Base-by-base conservation (phyloP, 2,888 invertebrate genomes). In the Melolontha melolontha region DNA sequence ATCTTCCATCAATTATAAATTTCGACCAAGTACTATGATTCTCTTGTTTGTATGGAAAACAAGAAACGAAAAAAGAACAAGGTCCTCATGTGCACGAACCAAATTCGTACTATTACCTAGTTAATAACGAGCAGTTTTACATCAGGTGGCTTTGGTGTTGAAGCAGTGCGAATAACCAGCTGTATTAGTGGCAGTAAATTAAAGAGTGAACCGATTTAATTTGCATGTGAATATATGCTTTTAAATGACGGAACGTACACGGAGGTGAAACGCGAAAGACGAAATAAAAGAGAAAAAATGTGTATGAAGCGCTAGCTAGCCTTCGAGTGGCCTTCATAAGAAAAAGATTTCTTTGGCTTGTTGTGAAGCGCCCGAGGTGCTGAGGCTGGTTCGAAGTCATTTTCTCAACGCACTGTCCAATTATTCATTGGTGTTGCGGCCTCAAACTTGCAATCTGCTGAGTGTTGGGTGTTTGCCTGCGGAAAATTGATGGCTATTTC, bases 331-430 rank as follows among this genome's bases (percentile, higher is more conserved):
- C 78, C 78, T 78, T 77, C 78, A 71, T 73, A 73, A 71, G 77
- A 71, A 76, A 75, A 72, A 71, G 73, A 77, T 77, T 77, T 75
- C 76, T 73, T 77, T 73, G 68, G 76, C 75, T 76, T 68, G 75
- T 76, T 76, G 77, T 73, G 73, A 72, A 77, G 73, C 68, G 76
- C 78, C 77, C 68, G 72, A 71, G 77, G 77, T 73, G 74, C 74
- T 73, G 71, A 72, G 75, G 76, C 77, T 74, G 76, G 77, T 76
- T 77, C 75, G 71, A 68, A 74, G 75, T 76, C 76, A 77, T 75
- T 75, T 77, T 78, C 78, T 76, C 77, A 77, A 78, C 78, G 76
- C 77, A 76, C 77, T 74, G 76, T 77, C 77, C 77, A 78, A 78
- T 78, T 78, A 78, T 77, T 78, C 77, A 78, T 77, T 75, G 77